Percentiles rank a stretch among this genome's conserved stretches.
phyloP scores from a whole-genome alignment of 2,797 vertebrate species.

The Helicolenus hilgendorfi region DNA sequence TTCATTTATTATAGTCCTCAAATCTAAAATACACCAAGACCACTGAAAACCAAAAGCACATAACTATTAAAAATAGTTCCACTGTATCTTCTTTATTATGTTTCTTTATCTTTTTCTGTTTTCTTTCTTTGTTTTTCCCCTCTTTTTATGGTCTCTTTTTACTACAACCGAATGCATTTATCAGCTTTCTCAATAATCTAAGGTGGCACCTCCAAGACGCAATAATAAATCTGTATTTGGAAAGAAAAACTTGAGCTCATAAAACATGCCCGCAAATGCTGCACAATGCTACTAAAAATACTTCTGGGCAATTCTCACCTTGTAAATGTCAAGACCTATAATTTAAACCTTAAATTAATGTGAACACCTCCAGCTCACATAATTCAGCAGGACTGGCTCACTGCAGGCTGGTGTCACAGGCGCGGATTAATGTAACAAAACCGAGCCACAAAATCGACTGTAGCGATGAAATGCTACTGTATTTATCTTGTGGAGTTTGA shows the following conservation, averaged over 20 bases:
- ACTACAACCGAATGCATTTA: constrained; percentile 5
- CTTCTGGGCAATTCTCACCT: constrained; percentile 47
- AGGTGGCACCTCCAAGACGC: background rate
- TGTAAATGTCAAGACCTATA: constrained; percentile 64
- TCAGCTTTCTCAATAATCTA: constrained; percentile 21
- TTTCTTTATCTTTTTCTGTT: background rate
- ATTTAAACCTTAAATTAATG: constrained; percentile 55
- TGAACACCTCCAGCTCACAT: constrained; percentile 50
- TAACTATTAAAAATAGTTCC: background rate
- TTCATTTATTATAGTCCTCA: no score
- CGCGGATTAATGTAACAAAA: constrained; percentile 46
- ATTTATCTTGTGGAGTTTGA: constrained; percentile 52
- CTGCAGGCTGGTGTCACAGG: constrained; percentile 19
- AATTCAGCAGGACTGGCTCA: constrained; percentile 21
- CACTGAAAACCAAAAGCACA: background rate
- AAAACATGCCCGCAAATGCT: constrained; percentile 26
- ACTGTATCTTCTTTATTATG: background rate
- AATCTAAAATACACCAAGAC: background rate
- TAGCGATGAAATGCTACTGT: constrained; percentile 24
- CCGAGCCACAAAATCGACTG: constrained; percentile 14
- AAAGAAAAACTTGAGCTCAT: constrained; percentile 36
- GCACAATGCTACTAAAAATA: constrained; percentile 44
- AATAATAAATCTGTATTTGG: constrained; percentile 40
- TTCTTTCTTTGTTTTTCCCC: background rate
- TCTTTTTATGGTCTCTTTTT: background rate